Evolutionary conservation across 23 tunicate genomes (phyloP).

Genomic region (Aplidium turbinatum): DNA sequence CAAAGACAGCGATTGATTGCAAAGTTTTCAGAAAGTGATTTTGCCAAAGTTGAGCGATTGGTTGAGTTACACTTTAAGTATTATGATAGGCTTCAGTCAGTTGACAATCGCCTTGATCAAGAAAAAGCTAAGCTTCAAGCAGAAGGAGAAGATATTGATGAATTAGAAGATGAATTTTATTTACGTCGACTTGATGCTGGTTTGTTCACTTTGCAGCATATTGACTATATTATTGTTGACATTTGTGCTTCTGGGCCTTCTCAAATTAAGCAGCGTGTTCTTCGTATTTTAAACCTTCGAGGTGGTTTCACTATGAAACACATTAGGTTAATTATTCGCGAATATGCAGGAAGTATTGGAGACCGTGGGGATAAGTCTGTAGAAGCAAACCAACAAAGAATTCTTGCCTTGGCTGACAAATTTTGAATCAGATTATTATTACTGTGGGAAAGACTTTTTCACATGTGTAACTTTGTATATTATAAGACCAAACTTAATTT

Average conservation of each 20-base stretch:
- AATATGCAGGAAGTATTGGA: slow-evolving; percentile 76
- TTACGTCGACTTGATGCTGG: slow-evolving; percentile 81
- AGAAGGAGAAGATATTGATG: slow-evolving; percentile 74
- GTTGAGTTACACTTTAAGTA: slow-evolving; percentile 94
- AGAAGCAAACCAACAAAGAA: slow-evolving; percentile 56
- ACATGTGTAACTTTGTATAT: too few species aligned
- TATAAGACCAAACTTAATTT: too few species aligned
- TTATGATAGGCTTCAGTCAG: slow-evolving; percentile 58
- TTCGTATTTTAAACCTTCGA: slow-evolving; percentile 60
- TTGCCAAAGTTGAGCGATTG: slow-evolving; percentile 88
- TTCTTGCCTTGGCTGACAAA: slow-evolving; percentile 79
- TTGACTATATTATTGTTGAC: slow-evolving; percentile 94
- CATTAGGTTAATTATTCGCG: slow-evolving; percentile 59
- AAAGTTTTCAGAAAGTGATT: slow-evolving; percentile 82
- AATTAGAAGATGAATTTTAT: slow-evolving; percentile 82
- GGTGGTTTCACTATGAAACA: slow-evolving; percentile 79
- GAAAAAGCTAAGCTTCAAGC: slow-evolving; percentile 48
- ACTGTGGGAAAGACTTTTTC: not conserved
- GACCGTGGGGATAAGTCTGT: slow-evolving; percentile 40
- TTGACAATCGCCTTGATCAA: slow-evolving; percentile 69
- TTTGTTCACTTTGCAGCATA: slow-evolving; percentile 84
- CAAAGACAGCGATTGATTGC: slow-evolving; percentile 69
- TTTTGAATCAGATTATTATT: slow-evolving; percentile 44
- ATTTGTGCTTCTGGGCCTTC: slow-evolving; percentile 65
- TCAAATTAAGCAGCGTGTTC: slow-evolving; percentile 66